Evolutionary conservation across 2,113 vertebrate genomes (phyloP).

Genomic region (Opisthocomus hoazin): DNA sequence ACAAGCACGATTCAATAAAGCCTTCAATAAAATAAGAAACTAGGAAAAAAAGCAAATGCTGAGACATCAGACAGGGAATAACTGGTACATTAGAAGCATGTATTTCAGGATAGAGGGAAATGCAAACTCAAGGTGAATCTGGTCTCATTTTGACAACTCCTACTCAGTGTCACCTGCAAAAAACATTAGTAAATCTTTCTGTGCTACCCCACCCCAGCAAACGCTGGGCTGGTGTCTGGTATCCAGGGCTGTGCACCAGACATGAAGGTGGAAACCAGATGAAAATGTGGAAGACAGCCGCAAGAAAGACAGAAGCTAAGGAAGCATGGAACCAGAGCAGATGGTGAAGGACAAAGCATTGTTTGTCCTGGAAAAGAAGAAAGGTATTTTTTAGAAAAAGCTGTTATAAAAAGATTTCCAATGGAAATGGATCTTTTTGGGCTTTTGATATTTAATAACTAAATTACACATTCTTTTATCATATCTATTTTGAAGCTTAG

Average conservation of each 20-base stretch:
- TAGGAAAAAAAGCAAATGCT: not conserved
- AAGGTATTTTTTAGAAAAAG: not conserved
- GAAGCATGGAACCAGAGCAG: not conserved
- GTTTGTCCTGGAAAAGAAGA: not conserved
- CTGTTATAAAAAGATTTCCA: not conserved
- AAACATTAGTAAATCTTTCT: not conserved
- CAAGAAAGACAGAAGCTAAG: not conserved
- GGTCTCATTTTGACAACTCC: not conserved
- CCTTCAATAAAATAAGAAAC: not conserved
- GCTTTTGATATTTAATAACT: not conserved
- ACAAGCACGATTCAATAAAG: not conserved
- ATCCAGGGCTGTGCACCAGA: not conserved
- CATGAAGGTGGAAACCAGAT: rapidly evolving
- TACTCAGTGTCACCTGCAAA: not conserved
- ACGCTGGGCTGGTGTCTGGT: not conserved
- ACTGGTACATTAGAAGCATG: not conserved
- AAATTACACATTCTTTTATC: not conserved
- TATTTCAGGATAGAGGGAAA: not conserved
- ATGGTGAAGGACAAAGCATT: not conserved
- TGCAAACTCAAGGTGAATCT: not conserved
- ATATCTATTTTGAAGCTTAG: not conserved
- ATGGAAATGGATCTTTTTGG: not conserved
- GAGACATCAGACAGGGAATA: not conserved
- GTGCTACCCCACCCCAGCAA: not conserved
- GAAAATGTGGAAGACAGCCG: not conserved